Percentiles rank a stretch among this genome's conserved stretches.
These are phyloP conservation scores for Norana najaformis DNA, from an alignment of 2,888 invertebrate species.

Conservation along the genomic window DNA sequence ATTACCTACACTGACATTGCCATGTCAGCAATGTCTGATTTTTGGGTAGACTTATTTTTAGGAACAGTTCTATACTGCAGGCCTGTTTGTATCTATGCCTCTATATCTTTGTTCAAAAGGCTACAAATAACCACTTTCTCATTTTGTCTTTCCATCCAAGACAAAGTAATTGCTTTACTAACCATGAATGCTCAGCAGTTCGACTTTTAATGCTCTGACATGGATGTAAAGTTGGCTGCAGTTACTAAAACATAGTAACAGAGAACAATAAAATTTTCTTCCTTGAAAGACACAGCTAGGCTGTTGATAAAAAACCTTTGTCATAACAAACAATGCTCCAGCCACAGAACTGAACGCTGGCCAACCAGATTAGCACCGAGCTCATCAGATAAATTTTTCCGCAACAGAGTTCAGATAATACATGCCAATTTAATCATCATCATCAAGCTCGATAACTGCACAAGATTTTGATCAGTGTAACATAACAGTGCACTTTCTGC, in stretches of 20 bases:
- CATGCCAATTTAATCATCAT: background rate
- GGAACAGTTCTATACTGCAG: background rate
- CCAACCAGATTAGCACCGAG: background rate
- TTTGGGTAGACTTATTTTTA: background rate
- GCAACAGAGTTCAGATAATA: slow-evolving; percentile 13
- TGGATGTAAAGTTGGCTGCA: background rate
- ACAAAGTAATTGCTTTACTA: too few species aligned
- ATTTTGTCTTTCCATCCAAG: too few species aligned
- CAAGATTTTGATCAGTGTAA: background rate
- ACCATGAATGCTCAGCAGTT: background rate
- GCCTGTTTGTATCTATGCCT: too few species aligned
- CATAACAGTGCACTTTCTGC: background rate
- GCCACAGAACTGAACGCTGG: background rate
- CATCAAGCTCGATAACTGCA: background rate
- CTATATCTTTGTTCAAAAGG: too few species aligned
- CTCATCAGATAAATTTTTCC: background rate
- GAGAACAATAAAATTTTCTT: background rate
- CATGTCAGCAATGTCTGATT: background rate
- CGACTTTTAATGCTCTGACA: background rate
- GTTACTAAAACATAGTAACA: background rate
- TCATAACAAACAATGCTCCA: background rate
- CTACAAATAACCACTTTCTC: background rate
- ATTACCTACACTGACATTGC: background rate
- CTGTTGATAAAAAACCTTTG: background rate
- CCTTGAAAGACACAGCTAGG: too few species aligned